phyloP scores from a whole-genome alignment of 2,797 vertebrate genomes.

The Threskiornis aethiopicus region DNA sequence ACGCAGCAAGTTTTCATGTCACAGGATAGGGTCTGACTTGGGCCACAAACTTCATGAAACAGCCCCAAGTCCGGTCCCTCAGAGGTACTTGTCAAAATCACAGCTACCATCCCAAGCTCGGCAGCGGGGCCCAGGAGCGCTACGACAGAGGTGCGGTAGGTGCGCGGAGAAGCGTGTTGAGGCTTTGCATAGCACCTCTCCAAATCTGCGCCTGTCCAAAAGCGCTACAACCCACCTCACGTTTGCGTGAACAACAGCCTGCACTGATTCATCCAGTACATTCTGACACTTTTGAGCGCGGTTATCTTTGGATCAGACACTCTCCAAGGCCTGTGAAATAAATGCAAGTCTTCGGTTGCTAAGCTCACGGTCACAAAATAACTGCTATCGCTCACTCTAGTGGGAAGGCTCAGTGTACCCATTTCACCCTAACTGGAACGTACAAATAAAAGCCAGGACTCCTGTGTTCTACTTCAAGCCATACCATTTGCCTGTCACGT shows the following conservation, averaged over 20 bases:
- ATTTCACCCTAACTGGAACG: background rate
- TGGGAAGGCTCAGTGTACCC: background rate
- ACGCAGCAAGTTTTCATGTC: background rate
- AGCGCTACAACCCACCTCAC: background rate
- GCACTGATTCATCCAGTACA: constrained; percentile 3
- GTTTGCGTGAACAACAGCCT: background rate
- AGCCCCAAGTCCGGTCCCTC: background rate
- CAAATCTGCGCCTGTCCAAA: background rate
- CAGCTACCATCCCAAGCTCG: background rate
- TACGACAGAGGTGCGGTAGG: rapidly evolving
- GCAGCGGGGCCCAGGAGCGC: background rate
- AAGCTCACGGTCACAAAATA: background rate
- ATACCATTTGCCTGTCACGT: background rate
- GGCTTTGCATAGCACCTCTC: background rate
- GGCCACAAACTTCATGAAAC: background rate
- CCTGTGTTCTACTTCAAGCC: background rate
- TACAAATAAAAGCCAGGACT: background rate
- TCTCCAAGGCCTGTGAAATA: background rate
- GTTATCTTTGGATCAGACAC: constrained; percentile 23
- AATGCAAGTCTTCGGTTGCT: background rate
- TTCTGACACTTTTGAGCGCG: background rate
- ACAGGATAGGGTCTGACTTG: background rate
- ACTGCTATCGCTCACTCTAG: background rate
- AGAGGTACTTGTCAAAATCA: background rate
- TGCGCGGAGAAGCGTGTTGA: background rate